Evolutionary conservation across 2,888 invertebrate species (phyloP).

Genomic region (Poecilus cupreus): DNA sequence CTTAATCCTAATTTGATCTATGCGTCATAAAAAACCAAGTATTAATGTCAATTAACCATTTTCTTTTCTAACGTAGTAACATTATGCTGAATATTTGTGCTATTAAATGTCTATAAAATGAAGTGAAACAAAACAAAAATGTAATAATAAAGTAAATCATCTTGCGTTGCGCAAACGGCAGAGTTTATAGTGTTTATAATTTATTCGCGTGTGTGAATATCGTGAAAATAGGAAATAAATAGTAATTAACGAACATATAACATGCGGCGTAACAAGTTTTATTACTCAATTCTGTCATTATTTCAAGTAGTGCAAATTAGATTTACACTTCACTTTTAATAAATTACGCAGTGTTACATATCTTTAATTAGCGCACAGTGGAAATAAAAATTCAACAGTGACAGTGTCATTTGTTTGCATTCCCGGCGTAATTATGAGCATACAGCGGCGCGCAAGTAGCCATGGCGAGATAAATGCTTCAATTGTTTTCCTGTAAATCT

Average conservation of each 20-base stretch:
- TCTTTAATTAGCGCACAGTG: conserved; percentile 38
- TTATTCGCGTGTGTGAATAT: conserved; percentile 38
- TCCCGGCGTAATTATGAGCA: conserved; percentile 27
- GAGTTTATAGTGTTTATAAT: conserved; percentile 29
- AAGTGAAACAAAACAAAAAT: background rate
- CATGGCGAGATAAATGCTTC: conserved; percentile 39
- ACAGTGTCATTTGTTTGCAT: conserved; percentile 35
- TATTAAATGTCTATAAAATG: no score
- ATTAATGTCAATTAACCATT: no score
- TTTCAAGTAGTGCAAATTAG: conserved; percentile 54
- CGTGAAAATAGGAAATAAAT: conserved; percentile 48
- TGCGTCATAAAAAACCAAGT: no score
- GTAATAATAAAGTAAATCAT: conserved; percentile 24
- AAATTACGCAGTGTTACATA: conserved; percentile 38
- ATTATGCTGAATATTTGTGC: no score
- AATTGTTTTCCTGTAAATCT: conserved; percentile 47
- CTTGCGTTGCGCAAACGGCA: background rate
- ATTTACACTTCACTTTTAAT: conserved; percentile 53
- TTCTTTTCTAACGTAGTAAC: no score
- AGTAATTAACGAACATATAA: conserved; percentile 43
- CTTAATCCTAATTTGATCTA: no score
- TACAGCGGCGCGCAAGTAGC: conserved; percentile 1
- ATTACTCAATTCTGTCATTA: conserved; percentile 56
- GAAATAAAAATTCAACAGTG: conserved; percentile 1
- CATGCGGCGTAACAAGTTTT: conserved; percentile 45